phyloP scores from a whole-genome alignment of 2,113 vertebrate species.

The Phyllopteryx taeniolatus region DNA sequence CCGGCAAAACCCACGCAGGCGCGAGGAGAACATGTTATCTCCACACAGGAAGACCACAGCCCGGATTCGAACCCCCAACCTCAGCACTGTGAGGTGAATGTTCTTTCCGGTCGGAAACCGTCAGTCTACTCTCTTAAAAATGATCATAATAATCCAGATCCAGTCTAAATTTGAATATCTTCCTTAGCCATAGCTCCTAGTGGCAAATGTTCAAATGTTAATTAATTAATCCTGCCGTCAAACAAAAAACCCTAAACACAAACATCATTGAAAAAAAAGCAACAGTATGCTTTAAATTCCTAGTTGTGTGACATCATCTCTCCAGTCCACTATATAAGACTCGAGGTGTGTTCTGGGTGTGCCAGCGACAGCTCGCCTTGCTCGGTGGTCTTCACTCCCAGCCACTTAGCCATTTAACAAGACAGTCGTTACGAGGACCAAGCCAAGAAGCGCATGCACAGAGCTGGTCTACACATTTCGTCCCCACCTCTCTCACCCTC shows the following conservation, averaged over 20 bases:
- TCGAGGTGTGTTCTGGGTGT: constrained; percentile 55
- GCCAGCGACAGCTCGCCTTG: constrained; percentile 66
- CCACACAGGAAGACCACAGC: too few species aligned
- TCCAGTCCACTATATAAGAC: not conserved
- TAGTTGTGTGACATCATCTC: not conserved
- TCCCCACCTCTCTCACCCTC: not conserved
- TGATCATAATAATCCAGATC: not conserved
- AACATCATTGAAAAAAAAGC: too few species aligned
- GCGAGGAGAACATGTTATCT: too few species aligned
- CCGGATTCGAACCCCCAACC: too few species aligned
- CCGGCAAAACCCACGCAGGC: too few species aligned
- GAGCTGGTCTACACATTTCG: constrained; percentile 19
- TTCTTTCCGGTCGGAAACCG: too few species aligned
- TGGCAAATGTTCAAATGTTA: too few species aligned
- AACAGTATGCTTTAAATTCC: not conserved
- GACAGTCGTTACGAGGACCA: constrained; percentile 58
- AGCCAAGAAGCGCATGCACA: constrained; percentile 56
- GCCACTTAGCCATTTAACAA: constrained; percentile 71
- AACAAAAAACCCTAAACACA: too few species aligned
- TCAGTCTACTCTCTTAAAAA: too few species aligned
- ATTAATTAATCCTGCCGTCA: too few species aligned
- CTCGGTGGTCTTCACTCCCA: constrained; percentile 67
- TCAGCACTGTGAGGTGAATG: too few species aligned
- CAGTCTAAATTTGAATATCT: not conserved
- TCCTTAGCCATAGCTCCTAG: not conserved